These are phyloP conservation scores for Sericinus montela DNA, from an alignment of 2,888 invertebrate species.

Conservation along the genomic window DNA sequence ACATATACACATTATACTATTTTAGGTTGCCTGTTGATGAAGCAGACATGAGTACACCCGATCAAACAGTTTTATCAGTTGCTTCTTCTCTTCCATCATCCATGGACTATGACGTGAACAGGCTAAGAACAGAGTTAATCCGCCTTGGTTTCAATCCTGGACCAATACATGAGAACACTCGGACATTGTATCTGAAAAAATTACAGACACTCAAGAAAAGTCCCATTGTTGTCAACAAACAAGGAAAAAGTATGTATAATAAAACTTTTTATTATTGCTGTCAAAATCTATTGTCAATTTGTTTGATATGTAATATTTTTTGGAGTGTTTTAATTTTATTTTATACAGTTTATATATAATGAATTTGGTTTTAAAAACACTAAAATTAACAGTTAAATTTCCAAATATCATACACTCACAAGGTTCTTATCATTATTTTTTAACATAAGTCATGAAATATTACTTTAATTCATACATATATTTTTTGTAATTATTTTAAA, in stretches of 20 bases:
- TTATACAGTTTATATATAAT: constrained; percentile 5
- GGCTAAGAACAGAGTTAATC: constrained; percentile 81
- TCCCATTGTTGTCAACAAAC: constrained; percentile 35
- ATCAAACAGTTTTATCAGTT: constrained; percentile 60
- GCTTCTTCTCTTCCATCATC: constrained; percentile 80
- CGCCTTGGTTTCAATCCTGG: constrained; percentile 86
- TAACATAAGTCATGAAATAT: too few species aligned
- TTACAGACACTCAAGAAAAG: constrained; percentile 79
- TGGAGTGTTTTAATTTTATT: constrained; percentile 14
- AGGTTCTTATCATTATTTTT: not conserved
- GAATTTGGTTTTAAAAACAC: constrained; percentile 30
- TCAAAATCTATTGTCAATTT: constrained; percentile 10
- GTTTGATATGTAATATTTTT: constrained; percentile 15
- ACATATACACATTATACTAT: not conserved
- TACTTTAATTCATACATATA: too few species aligned
- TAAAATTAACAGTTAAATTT: constrained; percentile 40
- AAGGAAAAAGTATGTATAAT: constrained; percentile 45
- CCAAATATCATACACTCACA: constrained; percentile 1
- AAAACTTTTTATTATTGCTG: constrained; percentile 12
- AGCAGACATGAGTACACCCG: constrained; percentile 41
- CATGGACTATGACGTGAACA: constrained; percentile 83
- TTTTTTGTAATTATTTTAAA: too few species aligned
- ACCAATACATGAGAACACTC: constrained; percentile 88
- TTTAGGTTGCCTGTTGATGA: constrained; percentile 60
- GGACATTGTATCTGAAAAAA: constrained; percentile 86